Evolutionary conservation across 2,797 vertebrate genomes (phyloP), one percentile per base, ranked within the genome.

Genomic region (Tokudaia muenninki): DNA sequence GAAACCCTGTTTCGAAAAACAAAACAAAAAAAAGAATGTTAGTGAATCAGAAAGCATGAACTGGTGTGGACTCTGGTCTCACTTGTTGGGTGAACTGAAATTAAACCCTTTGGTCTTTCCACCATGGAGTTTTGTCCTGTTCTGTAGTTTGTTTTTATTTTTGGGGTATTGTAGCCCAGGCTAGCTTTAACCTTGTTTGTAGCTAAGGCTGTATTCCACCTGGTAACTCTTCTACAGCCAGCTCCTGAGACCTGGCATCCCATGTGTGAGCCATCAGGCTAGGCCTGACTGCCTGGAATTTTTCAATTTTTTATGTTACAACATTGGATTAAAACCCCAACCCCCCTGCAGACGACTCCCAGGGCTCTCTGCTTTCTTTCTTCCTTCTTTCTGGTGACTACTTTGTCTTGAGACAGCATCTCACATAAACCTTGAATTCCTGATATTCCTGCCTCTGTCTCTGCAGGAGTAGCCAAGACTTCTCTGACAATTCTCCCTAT

Each of bases 251-350:
- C 24, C 67, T 74, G 86, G 41, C 14, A 3, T n/a, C 77, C 29
- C 10, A 44, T n/a, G 55, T 34, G 37, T 63, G 29, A 59, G 41
- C 41, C 82, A 21, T 13, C 55, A 13, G n/a, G 4, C n/a, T 24
- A 31, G 34, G 50, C 50, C 9, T 72, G 24, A 22, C 50, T 72
- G 24, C 34, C 67, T 87, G 34, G 21, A 91, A 11, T 12, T 61
- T 21, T 59, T 91, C 59, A 59, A 59, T 89, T 89, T 97, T 80
- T 87, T 52, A 84, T 91, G 17, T 84, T n/a, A 88, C 44, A 29
- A n/a, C 22, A 29, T 13, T 79, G 59, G 31, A 50, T 50, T 78
- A 47, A 31, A 74, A 74, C 86, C 14, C 74, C 47, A 26, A 59
- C 24, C 29, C 47, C 77, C 59, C 67, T 52, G 17, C 34, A 44